Base-by-base conservation (phyloP, 1,140 invertebrate genomes). In the Spodoptera litura region DNA sequence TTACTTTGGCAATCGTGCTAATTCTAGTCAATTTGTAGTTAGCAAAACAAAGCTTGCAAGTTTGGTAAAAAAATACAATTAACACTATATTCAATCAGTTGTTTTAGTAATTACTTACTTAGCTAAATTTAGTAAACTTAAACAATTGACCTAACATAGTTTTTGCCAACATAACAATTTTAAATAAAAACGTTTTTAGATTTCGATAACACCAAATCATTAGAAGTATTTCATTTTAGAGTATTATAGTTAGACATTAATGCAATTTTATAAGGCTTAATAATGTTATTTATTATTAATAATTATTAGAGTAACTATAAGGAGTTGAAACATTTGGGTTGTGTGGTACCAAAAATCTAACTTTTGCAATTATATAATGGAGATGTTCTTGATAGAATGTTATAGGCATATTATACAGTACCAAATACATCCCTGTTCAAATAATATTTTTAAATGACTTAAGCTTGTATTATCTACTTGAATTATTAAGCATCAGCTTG, bases 1-100 rank as follows among this genome's bases (percentile, higher is more conserved):
- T 53, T 75, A 82, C 83, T 88, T 89, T 87, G 83, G 31, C 83
- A 82, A 81, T 87, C 85, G 86, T 89, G 88, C 88, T 89, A 89
- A 82, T 31, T 78, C 31, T 88, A 89, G 87, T 88, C 81, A 84
- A 89, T 89, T 87, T 81, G 20, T 79, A 86, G 80, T 53, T 78
- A 78, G 76, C 71, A 80, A 82, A 70, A 77, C 31, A 79, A 78
- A 64, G 81, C 79, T 83, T 84, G 78, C 79, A 78, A 82, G 51
- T 84, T 79, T 61, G 49, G 31, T 51, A 51, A 59, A 20, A 0
- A 9, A 55, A 72, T 64, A 31, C 44, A 31, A 52, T 9, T 68
- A 52, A 52, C 64, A 68, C 49, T 25, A 20, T 12, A 52, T 27
- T 13, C 8, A 68, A 9, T 25, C 49, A 13, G 9, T 31, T 68